phyloP scores from a whole-genome alignment of 2,113 vertebrate species.

The Tyto alba region DNA sequence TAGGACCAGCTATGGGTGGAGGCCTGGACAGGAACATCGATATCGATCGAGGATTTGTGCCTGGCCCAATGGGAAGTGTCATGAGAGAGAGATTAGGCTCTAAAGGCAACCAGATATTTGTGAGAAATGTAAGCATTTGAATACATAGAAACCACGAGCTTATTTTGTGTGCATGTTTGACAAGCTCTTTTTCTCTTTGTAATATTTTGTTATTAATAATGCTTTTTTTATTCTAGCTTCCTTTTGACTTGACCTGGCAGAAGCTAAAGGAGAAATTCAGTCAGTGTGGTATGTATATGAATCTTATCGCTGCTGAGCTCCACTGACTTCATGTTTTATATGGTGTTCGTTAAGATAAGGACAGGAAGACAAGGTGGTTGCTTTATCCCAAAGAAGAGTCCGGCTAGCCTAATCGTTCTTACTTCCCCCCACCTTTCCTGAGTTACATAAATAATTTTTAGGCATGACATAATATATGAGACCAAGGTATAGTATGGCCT shows the following conservation, averaged over 20 bases:
- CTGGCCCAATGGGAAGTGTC: constrained; percentile 83
- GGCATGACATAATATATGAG: neutral
- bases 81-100: constrained; percentile 86
- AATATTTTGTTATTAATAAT: constrained; percentile 46
- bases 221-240: constrained; percentile 82
- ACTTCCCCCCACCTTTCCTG: neutral
- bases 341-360: neutral
- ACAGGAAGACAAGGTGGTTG: neutral
- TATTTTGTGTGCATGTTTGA: neutral
- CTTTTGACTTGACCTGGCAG: constrained; percentile 98
- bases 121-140: constrained; percentile 88
- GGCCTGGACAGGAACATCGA: constrained; percentile 85
- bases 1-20: constrained; percentile 79
- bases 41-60: constrained; percentile 86
- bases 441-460: neutral
- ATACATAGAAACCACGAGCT: neutral
- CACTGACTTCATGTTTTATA: neutral
- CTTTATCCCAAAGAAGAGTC: neutral
- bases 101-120: constrained; percentile 98
- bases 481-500: neutral
- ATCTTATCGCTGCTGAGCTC: neutral
- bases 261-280: constrained; percentile 99
- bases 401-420: neutral
- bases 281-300: constrained; percentile 87
- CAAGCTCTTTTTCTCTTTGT: neutral